These are phyloP conservation scores for Ferrisia virgata DNA, from an alignment of 2,888 invertebrate species.

Conservation along the genomic window DNA sequence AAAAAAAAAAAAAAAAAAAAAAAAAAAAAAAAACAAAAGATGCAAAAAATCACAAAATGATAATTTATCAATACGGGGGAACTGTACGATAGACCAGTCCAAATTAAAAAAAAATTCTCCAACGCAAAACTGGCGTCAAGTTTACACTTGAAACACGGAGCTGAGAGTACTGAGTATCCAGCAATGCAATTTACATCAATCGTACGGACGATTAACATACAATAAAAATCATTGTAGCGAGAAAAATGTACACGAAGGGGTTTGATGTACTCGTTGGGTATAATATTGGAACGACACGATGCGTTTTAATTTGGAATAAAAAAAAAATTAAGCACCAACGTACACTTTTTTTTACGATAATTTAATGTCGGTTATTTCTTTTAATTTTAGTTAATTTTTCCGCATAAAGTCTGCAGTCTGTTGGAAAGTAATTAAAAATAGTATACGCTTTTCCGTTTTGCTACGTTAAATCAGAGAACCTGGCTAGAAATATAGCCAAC, in stretches of 20 bases:
- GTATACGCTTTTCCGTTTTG: not conserved
- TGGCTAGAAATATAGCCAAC: no score
- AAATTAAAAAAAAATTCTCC: not conserved
- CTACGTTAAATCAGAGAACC: not conserved
- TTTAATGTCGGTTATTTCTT: not conserved
- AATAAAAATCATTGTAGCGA: not conserved
- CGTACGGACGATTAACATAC: not conserved
- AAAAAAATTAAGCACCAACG: not conserved
- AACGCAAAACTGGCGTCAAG: not conserved
- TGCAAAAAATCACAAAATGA: no score
- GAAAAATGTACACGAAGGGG: not conserved
- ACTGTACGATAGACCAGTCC: no score
- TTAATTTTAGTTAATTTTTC: not conserved
- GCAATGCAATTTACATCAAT: not conserved
- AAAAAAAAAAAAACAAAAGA: no score
- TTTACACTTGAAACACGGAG: not conserved
- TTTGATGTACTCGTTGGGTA: not conserved
- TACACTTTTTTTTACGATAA: not conserved
- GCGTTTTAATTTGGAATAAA: not conserved
- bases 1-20: no score
- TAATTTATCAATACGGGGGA: no score
- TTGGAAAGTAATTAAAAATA: constrained; percentile 11
- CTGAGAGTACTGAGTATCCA: no score
- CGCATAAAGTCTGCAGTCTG: not conserved
- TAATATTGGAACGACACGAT: not conserved